These are phyloP conservation scores for Campylorhamphus procurvoides DNA, from an alignment of 2,113 vertebrate species.

Conservation along the genomic window DNA sequence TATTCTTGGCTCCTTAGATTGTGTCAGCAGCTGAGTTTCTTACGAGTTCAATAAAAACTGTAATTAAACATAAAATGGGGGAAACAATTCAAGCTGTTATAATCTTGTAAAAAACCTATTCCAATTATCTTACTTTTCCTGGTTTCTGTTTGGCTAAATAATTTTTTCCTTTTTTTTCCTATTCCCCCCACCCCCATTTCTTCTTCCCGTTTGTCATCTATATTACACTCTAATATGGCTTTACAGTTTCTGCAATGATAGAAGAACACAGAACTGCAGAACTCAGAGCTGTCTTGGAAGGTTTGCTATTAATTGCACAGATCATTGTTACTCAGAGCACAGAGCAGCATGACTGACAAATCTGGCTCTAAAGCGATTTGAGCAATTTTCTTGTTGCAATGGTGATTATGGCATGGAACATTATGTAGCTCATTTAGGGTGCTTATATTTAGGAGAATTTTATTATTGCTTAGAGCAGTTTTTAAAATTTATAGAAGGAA, in stretches of 20 bases:
- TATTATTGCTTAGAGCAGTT: conserved; percentile 31
- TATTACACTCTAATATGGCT: not conserved
- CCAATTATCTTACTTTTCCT: conserved; percentile 33
- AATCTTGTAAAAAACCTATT: conserved; percentile 3
- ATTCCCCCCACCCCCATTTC: not conserved
- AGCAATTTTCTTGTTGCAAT: conserved; percentile 44
- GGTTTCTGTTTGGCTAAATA: not conserved
- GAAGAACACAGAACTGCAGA: not conserved
- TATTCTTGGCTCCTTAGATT: conserved; percentile 35
- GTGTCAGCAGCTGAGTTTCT: conserved; percentile 64
- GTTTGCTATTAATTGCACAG: conserved; percentile 53
- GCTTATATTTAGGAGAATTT: conserved; percentile 27
- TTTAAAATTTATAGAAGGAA: conserved; percentile 1
- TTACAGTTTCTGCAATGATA: not conserved
- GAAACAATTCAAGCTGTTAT: conserved; percentile 39
- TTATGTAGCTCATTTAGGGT: conserved; percentile 44
- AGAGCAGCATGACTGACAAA: conserved; percentile 43
- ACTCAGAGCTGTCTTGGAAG: conserved; percentile 11
- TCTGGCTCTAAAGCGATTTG: not conserved
- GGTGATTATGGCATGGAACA: conserved; percentile 52
- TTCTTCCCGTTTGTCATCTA: not conserved
- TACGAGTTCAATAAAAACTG: conserved; percentile 58
- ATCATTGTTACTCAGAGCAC: conserved; percentile 53
- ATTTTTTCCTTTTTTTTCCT: not conserved
- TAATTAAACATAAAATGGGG: conserved; percentile 64